Base-by-base conservation (phyloP, 2,888 invertebrate species). In the Volucella inflata region DNA sequence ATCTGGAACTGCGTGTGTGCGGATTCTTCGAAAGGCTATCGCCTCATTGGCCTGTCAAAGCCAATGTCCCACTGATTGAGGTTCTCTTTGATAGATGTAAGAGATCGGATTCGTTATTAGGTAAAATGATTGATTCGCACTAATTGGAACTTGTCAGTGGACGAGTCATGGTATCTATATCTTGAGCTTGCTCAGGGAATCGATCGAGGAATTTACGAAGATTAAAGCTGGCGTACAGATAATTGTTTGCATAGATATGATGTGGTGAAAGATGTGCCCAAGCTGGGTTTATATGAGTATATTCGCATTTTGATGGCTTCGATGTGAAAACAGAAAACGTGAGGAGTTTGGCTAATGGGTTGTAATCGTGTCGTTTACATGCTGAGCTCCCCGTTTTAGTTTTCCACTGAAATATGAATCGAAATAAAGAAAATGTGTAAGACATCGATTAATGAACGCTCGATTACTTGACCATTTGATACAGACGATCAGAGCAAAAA, bases 141-240 rank as follows among this genome's bases (percentile, higher is more conserved):
- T 84, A 84, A 84, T 84, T 84, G 83, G 65, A 75, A 65, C 62
- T 75, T 84, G 83, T 84, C 79, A 79, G 2, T 21, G 21, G 21
- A 21, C 21, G 21, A 21, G 21, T 21, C 21, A 21, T 21, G 21
- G 21, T 21, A 74, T 68, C 64, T 14, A 9, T 57, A 71, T 55
- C 55, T 46, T 21, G 17, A 10, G 65, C 68, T 17, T 9, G 53
- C 55, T 30, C 42, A 48, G 21, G 64, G 55, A n/a, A 55, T 40
- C 51, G 67, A 78, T 72, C 71, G 59, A 72, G 72, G 71, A 64
- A 71, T 57, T 38, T 36, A 70, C 53, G 44, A 72, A 62, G 59
- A 67, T 12, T 44, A 40, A 38, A 57, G 55, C 14, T 57, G 36
- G 16, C 10, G 40, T 14, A 21, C 38, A 30, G 8, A 21, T n/a